Evolutionary conservation across 2,797 vertebrate species (phyloP).

Genomic region (Galagoides demidoff): DNA sequence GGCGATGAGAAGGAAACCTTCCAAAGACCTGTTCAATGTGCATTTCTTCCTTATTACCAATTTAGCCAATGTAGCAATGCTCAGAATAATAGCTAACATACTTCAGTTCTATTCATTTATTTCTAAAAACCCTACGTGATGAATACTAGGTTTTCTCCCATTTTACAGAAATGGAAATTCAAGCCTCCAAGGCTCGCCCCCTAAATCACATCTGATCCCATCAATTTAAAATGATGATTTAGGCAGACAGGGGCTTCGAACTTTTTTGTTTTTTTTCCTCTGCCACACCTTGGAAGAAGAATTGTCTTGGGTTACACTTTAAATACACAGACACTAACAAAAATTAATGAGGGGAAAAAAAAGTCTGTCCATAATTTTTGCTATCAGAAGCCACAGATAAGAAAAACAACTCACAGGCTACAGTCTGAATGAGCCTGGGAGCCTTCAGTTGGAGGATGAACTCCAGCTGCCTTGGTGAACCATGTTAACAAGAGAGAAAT

Average conservation of each 20-base stretch:
- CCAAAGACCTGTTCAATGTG: background rate
- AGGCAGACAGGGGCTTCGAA: too few species aligned
- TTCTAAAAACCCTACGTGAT: background rate
- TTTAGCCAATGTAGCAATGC: background rate
- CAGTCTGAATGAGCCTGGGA: too few species aligned
- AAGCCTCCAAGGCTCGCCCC: background rate
- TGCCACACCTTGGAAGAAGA: too few species aligned
- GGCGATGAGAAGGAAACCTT: background rate
- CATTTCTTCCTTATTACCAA: background rate
- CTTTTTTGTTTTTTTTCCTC: too few species aligned
- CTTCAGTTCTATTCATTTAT: background rate
- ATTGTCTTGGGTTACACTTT: too few species aligned
- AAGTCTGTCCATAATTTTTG: too few species aligned
- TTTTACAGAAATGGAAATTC: background rate
- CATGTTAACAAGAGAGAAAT: background rate
- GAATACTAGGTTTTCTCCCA: background rate
- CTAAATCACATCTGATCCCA: too few species aligned
- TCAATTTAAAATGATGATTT: background rate
- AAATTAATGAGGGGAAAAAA: too few species aligned
- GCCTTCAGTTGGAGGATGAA: background rate
- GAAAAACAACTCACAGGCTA: too few species aligned
- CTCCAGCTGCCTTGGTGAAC: too few species aligned
- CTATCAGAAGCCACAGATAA: too few species aligned
- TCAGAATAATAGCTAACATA: background rate
- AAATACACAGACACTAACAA: too few species aligned